Percentiles rank a stretch among this genome's conserved stretches.
phyloP scores from a whole-genome alignment of 2,113 vertebrate genomes.

The Catharus bicknelli region DNA sequence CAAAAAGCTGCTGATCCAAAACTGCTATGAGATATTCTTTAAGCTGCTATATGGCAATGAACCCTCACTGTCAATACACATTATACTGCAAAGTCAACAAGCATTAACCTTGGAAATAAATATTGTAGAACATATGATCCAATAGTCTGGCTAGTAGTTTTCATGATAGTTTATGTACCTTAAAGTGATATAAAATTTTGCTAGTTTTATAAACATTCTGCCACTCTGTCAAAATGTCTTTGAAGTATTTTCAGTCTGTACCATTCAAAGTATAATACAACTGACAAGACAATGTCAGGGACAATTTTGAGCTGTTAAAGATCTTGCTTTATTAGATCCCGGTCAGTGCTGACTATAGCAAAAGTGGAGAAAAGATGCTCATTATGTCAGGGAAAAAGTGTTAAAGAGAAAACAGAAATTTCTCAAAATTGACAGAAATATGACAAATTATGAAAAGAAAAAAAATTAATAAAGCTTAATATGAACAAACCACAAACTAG shows the following conservation, averaged over 20 bases:
- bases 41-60: neutral
- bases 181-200: neutral
- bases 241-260: conserved; percentile 39
- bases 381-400: conserved; percentile 56
- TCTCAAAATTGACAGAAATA: conserved; percentile 25
- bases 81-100: neutral
- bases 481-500: conserved; percentile 3
- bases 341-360: conserved; percentile 60
- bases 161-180: neutral
- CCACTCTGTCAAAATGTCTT: conserved; percentile 28
- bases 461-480: neutral
- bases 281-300: conserved; percentile 63
- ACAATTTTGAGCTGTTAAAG: conserved; percentile 58
- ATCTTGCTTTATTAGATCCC: conserved; percentile 43
- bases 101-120: neutral
- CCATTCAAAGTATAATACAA: conserved; percentile 43
- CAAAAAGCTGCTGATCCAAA: neutral
- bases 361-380: conserved; percentile 38
- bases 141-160: neutral
- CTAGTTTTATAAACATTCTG: conserved; percentile 30
- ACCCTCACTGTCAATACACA: neutral
- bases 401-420: conserved; percentile 53
- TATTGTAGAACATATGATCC: neutral
- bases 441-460: neutral
- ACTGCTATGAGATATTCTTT: neutral